Conservation (phyloP, 1,140 invertebrate genomes). For the Himalopsyche phryganea region DNA sequence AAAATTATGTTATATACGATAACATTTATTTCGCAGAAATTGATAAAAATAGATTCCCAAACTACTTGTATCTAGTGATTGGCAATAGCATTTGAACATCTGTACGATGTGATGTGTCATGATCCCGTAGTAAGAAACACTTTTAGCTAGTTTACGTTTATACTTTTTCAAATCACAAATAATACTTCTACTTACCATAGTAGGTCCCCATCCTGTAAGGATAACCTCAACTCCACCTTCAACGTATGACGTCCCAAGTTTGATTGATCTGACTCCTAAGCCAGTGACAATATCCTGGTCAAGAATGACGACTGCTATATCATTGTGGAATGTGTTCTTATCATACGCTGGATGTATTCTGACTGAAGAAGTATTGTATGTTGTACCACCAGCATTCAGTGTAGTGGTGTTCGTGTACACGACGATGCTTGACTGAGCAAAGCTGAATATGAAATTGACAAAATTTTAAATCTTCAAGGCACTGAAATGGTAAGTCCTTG, state of each 20-base stretch:
- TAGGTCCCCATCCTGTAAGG: constrained; percentile 57
- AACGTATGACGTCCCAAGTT: constrained; percentile 2
- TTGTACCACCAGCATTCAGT: constrained; percentile 41
- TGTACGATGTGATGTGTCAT: too few relatives aligned
- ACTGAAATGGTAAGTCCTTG: too few relatives aligned
- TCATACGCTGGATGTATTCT: constrained; percentile 43
- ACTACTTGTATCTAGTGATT: too few relatives aligned
- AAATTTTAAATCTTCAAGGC: not conserved
- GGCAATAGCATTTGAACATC: too few relatives aligned
- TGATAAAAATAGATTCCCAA: too few relatives aligned
- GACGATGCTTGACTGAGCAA: constrained; percentile 30
- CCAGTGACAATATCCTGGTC: constrained; percentile 6
- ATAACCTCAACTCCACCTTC: constrained; percentile 38
- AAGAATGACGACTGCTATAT: constrained; percentile 16
- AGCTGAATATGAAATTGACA: not conserved
- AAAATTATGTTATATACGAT: too few relatives aligned
- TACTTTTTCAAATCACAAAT: too few relatives aligned
- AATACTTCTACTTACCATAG: constrained; percentile 39
- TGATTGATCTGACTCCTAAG: constrained; percentile 1
- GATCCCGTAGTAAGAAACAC: too few relatives aligned
- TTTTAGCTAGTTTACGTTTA: too few relatives aligned
- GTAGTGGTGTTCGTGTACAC: constrained; percentile 44
- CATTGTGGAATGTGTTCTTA: constrained; percentile 15
- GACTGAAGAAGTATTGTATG: constrained; percentile 36
- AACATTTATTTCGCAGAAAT: too few relatives aligned